phyloP scores from a whole-genome alignment of 2,888 invertebrate genomes.

The Plagodis dolabraria region DNA sequence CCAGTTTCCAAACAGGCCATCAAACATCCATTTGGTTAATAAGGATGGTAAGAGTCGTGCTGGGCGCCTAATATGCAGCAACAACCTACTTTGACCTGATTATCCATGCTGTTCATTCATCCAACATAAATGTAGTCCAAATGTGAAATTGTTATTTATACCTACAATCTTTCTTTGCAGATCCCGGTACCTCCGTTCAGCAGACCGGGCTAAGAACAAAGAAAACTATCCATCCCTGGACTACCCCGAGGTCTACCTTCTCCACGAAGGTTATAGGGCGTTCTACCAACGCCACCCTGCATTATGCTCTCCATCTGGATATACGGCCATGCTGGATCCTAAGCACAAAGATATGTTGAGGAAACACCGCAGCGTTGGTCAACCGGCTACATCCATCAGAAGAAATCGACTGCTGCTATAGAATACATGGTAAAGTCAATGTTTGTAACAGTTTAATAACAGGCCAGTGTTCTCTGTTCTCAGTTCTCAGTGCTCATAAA shows the following conservation, averaged over 20 bases:
- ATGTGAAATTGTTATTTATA: too few species aligned
- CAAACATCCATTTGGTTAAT: too few species aligned
- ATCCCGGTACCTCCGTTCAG: slow-evolving; percentile 92
- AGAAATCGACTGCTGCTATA: slow-evolving; percentile 43
- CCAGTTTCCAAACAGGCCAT: too few species aligned
- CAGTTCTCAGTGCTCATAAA: too few species aligned
- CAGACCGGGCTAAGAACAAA: slow-evolving; percentile 92
- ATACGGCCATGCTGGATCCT: slow-evolving; percentile 95
- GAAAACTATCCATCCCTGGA: slow-evolving; percentile 93
- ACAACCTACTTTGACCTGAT: too few species aligned
- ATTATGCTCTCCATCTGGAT: slow-evolving; percentile 88
- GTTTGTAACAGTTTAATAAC: too few species aligned
- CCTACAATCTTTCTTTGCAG: slow-evolving; percentile 68
- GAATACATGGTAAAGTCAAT: background rate
- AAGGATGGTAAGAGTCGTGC: too few species aligned
- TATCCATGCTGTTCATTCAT: too few species aligned
- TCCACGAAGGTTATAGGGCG: slow-evolving; percentile 88
- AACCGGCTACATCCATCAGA: slow-evolving; percentile 37
- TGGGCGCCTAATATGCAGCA: too few species aligned
- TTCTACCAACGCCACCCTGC: slow-evolving; percentile 90
- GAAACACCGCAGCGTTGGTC: slow-evolving; percentile 84
- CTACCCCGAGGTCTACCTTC: slow-evolving; percentile 97
- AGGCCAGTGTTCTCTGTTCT: too few species aligned
- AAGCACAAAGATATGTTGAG: slow-evolving; percentile 83
- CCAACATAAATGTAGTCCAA: too few species aligned